phyloP scores from a whole-genome alignment of 2,113 vertebrate species.

The Theristicus caerulescens region DNA sequence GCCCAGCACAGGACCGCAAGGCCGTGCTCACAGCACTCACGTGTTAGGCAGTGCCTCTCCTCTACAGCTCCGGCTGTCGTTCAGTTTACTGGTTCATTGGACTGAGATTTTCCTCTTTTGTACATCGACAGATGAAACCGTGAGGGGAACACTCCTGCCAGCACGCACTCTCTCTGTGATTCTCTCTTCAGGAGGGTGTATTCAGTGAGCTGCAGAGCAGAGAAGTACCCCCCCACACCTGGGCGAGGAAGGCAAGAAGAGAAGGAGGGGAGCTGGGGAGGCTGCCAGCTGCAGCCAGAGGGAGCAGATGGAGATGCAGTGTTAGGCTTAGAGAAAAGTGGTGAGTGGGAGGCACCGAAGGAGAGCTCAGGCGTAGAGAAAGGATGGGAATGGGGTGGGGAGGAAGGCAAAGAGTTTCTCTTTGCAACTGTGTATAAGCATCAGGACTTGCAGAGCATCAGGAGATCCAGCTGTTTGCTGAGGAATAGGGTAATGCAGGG shows the following conservation, averaged over 20 bases:
- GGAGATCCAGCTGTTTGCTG: not conserved
- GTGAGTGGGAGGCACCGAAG: not conserved
- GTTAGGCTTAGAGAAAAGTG: not conserved
- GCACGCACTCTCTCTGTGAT: too few species aligned
- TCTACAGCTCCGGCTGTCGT: accelerated
- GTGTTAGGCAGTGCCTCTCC: not conserved
- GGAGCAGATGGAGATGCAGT: not conserved
- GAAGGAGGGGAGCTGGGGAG: not conserved
- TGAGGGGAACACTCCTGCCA: accelerated
- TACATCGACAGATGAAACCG: accelerated
- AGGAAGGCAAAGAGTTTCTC: not conserved
- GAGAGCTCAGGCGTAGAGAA: not conserved
- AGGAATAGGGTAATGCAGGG: not conserved
- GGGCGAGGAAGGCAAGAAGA: not conserved
- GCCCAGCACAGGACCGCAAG: not conserved
- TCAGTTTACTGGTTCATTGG: not conserved
- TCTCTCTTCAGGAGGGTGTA: not conserved
- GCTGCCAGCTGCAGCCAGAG: not conserved
- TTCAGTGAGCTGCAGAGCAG: not conserved
- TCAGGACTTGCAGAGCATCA: not conserved
- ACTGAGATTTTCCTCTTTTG: not conserved
- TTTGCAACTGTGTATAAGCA: not conserved
- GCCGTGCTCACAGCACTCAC: accelerated
- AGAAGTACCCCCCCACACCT: not conserved
- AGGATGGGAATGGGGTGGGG: not conserved